Percentiles rank a stretch among this genome's conserved stretches.
Conservation (phyloP, 2,888 invertebrate species). For the Eristalinus aeneus region DNA sequence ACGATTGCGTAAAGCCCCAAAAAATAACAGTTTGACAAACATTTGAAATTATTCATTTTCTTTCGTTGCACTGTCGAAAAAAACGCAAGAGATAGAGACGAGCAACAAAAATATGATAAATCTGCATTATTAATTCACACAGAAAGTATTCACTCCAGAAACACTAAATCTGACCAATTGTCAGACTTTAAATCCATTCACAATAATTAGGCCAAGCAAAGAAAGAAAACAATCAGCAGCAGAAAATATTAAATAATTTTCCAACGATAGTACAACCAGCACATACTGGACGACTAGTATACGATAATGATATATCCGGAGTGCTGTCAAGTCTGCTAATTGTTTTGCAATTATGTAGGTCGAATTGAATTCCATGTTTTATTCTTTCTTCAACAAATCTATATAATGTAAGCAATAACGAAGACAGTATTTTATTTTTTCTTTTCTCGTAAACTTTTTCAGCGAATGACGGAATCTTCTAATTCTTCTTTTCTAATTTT, state of each 20-base stretch:
- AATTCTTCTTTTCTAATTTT: conserved; percentile 14
- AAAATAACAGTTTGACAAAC: conserved; percentile 24
- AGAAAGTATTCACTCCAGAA: conserved; percentile 47
- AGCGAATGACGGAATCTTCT: neutral
- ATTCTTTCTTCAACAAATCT: conserved; percentile 34
- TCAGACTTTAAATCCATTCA: neutral
- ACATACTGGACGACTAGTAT: neutral
- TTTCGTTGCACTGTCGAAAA: conserved; percentile 33
- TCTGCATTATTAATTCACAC: conserved; percentile 33
- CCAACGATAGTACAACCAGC: conserved; percentile 32
- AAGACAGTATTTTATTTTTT: conserved; percentile 18
- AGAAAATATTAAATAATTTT: conserved; percentile 61
- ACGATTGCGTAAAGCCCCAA: conserved; percentile 45
- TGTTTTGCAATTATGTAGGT: conserved; percentile 63
- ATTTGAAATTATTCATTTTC: conserved; percentile 57
- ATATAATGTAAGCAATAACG: conserved; percentile 54
- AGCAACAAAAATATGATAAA: neutral
- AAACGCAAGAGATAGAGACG: neutral
- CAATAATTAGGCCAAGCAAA: conserved; percentile 28
- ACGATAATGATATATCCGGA: neutral
- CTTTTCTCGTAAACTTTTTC: conserved; percentile 26
- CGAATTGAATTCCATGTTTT: conserved; percentile 31
- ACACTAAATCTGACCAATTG: conserved; percentile 28
- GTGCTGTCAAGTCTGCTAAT: conserved; percentile 65
- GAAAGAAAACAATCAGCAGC: conserved; percentile 43